Percentiles rank a stretch among this genome's conserved stretches.
Evolutionary conservation across 2,888 invertebrate genomes (phyloP).

Genomic region (Synanthedon andrenaeformis): DNA sequence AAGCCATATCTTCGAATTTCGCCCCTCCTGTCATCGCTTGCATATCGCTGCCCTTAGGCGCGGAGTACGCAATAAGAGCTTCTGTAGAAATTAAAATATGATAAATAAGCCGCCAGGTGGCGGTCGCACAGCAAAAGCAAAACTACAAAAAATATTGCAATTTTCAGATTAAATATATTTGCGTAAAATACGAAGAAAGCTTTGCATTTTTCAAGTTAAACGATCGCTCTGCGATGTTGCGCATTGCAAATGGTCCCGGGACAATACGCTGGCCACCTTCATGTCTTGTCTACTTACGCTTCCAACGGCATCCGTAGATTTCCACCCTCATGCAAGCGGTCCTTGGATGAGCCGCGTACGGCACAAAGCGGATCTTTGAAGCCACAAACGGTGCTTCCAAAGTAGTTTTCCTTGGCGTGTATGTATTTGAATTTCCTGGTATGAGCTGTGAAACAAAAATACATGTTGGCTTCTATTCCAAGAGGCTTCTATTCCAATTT

Average conservation of each 20-base stretch:
- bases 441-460: constrained; percentile 71
- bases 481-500: no score
- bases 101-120: constrained; percentile 22
- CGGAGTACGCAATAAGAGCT: constrained; percentile 75
- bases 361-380: constrained; percentile 87
- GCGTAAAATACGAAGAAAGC: constrained; percentile 3
- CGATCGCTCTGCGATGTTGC: constrained; percentile 21
- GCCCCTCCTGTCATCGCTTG: constrained; percentile 75
- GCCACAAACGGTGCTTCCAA: constrained; percentile 89
- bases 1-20: constrained; percentile 82
- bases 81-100: constrained; percentile 59
- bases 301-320: constrained; percentile 83
- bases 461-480: neutral
- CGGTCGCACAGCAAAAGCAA: constrained; percentile 25
- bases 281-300: constrained; percentile 53
- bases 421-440: constrained; percentile 82
- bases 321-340: constrained; percentile 95
- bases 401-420: constrained; percentile 76
- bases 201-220: constrained; percentile 2
- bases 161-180: neutral
- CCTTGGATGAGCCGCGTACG: constrained; percentile 85
- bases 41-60: constrained; percentile 74
- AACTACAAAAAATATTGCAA: constrained; percentile 2
- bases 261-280: constrained; percentile 31
- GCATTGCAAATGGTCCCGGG: constrained; percentile 35